These are phyloP conservation scores for Leptogaster cylindrica DNA, from an alignment of 2,888 invertebrate species.

Conservation along the genomic window DNA sequence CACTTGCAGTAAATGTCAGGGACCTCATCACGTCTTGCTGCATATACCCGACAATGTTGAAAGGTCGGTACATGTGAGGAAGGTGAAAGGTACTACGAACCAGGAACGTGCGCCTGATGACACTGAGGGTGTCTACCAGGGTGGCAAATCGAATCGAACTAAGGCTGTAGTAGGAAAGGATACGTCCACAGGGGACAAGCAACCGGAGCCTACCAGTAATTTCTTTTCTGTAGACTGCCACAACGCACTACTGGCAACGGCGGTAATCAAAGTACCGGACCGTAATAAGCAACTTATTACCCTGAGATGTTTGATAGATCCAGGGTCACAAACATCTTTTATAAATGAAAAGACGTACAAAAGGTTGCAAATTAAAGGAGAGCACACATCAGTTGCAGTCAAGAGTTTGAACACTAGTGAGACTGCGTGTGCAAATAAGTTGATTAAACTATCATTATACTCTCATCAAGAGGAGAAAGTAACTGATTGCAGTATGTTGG, in stretches of 20 bases:
- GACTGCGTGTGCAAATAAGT: neutral
- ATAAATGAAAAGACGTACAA: neutral
- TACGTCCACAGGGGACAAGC: neutral
- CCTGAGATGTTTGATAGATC: conserved; percentile 4
- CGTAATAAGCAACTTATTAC: neutral
- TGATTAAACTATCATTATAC: neutral
- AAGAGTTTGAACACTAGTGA: neutral
- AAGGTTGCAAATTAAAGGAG: neutral
- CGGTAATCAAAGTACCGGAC: neutral
- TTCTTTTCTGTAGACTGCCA: too few species aligned
- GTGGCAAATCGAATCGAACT: neutral
- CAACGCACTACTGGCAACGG: neutral
- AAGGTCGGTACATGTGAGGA: too few species aligned
- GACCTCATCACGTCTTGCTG: neutral
- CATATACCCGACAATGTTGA: neutral
- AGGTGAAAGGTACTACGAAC: neutral
- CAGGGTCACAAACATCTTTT: neutral
- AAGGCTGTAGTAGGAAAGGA: too few species aligned
- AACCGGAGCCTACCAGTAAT: neutral
- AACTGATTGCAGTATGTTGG: too few species aligned
- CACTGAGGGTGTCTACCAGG: neutral
- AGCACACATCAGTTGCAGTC: neutral
- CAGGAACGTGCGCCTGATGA: neutral
- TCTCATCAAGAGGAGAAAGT: neutral
- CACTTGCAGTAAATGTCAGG: neutral